phyloP scores from a whole-genome alignment of 2,113 vertebrate species.

The Glaucomys volans region DNA sequence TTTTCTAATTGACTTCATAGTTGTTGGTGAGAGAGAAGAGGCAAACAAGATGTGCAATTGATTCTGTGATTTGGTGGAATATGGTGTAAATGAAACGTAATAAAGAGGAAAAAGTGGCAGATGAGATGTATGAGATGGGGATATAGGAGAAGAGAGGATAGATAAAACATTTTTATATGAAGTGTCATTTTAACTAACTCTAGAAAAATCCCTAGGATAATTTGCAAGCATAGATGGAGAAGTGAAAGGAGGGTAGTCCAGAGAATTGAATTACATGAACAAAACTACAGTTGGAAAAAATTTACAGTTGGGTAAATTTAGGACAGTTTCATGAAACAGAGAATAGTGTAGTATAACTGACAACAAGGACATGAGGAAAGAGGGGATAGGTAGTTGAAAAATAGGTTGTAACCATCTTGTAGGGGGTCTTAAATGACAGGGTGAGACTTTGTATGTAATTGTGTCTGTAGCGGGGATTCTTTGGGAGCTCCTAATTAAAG shows the following conservation, averaged over 20 bases:
- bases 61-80: background rate
- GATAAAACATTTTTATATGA: background rate
- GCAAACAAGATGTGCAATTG: background rate
- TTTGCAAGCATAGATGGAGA: background rate
- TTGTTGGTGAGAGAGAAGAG: background rate
- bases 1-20: background rate
- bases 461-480: background rate
- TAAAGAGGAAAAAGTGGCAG: background rate
- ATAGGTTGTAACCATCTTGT: background rate
- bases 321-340: background rate
- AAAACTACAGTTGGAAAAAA: background rate
- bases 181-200: background rate
- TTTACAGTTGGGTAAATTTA: background rate
- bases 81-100: background rate
- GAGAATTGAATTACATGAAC: background rate
- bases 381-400: background rate
- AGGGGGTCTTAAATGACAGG: background rate
- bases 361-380: background rate
- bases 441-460: background rate
- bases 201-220: background rate
- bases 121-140: background rate
- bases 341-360: background rate
- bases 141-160: background rate
- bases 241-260: background rate
- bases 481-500: conserved; percentile 40